Conservation (phyloP, 2,888 invertebrate genomes). For the Vesta saturnalis region DNA sequence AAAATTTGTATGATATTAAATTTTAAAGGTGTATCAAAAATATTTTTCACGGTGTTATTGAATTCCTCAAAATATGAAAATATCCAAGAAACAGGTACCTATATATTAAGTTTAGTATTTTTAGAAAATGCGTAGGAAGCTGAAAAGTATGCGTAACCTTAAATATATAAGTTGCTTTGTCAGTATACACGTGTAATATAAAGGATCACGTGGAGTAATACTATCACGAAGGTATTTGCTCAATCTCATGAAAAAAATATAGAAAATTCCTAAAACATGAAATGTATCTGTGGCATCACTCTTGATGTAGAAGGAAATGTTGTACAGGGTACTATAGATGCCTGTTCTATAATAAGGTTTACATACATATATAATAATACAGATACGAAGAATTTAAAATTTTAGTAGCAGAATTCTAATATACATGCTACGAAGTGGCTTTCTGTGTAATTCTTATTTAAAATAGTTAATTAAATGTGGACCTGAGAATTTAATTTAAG, state of each 20-base stretch:
- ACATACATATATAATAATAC: not conserved
- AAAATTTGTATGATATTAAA: not conserved
- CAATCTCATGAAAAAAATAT: conserved; percentile 46
- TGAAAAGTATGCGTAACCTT: conserved; percentile 15
- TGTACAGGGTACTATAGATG: conserved; percentile 18
- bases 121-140: conserved; percentile 10
- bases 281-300: conserved; percentile 31
- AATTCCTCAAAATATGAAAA: conserved; percentile 2
- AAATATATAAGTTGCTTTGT: conserved; percentile 18
- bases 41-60: not conserved
- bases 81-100: not conserved
- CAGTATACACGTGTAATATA: conserved; percentile 34
- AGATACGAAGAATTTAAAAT: not conserved
- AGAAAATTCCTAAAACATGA: conserved; percentile 39
- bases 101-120: not conserved
- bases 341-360: conserved; percentile 9
- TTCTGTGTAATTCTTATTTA: conserved; percentile 5
- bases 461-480: conserved; percentile 18
- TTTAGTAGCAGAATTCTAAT: not conserved
- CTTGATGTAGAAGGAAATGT: conserved; percentile 20
- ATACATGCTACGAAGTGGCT: not conserved
- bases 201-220: conserved; percentile 48
- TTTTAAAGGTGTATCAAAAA: not conserved
- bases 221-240: conserved; percentile 49
- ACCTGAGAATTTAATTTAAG: conserved; percentile 18